Percentiles rank a stretch among this genome's conserved stretches.
Conservation (phyloP, 2,888 invertebrate species). For the Ophion ventricosus region DNA sequence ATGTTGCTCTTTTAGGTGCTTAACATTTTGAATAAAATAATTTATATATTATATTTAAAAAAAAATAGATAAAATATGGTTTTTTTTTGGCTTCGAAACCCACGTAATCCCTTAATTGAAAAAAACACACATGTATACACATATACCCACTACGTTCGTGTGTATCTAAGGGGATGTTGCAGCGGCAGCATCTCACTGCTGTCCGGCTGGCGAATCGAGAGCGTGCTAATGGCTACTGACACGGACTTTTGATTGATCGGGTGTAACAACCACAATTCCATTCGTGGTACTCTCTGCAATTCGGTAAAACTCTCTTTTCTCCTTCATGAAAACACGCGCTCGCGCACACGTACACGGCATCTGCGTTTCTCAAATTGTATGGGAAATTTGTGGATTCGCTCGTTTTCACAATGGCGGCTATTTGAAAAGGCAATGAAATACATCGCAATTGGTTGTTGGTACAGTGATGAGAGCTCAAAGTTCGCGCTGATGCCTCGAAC, state of each 20-base stretch:
- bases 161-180: slow-evolving; percentile 60
- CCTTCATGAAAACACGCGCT: slow-evolving; percentile 36
- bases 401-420: slow-evolving; percentile 17
- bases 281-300: slow-evolving; percentile 49
- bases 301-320: slow-evolving; percentile 30
- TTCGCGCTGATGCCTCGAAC: background rate
- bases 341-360: slow-evolving; percentile 28
- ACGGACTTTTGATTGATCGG: slow-evolving; percentile 86
- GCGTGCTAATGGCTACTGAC: slow-evolving; percentile 88
- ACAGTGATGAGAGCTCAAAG: background rate
- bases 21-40: too few relatives aligned
- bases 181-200: slow-evolving; percentile 72
- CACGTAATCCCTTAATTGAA: background rate
- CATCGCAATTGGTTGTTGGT: background rate
- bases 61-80: too few relatives aligned
- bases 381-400: slow-evolving; percentile 2
- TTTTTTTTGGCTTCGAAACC: too few relatives aligned
- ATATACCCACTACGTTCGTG: background rate
- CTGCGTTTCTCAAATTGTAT: slow-evolving; percentile 33
- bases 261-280: slow-evolving; percentile 70
- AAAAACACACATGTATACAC: background rate
- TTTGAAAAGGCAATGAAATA: background rate
- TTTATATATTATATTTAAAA: too few relatives aligned
- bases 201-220: slow-evolving; percentile 80
- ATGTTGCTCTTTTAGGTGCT: too few relatives aligned